Evolutionary conservation across 1,140 invertebrate species (phyloP).

Genomic region (Homalodisca vitripennis): DNA sequence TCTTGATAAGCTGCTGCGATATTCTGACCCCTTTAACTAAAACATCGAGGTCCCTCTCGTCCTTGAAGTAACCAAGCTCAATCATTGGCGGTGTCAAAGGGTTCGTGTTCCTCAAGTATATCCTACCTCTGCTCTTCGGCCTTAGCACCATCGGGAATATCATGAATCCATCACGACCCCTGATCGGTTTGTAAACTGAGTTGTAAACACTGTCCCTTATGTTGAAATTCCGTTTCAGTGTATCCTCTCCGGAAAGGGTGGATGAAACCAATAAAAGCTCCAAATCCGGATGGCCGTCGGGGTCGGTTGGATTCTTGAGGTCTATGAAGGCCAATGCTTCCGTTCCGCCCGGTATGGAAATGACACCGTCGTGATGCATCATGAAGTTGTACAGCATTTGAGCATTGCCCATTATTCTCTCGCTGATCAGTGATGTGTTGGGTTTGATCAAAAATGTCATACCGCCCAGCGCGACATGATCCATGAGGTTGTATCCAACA

Average conservation of each 20-base stretch:
- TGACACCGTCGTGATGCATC: constrained; percentile 53
- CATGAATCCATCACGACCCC: constrained; percentile 46
- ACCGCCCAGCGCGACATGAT: constrained; percentile 62
- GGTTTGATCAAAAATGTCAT: constrained; percentile 15
- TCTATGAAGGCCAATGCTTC: constrained; percentile 77
- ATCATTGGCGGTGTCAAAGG: constrained; percentile 73
- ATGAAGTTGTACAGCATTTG: constrained; percentile 22
- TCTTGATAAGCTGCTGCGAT: constrained; percentile 41
- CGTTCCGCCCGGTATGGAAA: constrained; percentile 76
- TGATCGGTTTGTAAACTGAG: constrained; percentile 47
- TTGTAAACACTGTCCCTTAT: constrained; percentile 46
- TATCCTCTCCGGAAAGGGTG: constrained; percentile 35
- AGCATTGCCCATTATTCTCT: constrained; percentile 29
- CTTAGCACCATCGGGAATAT: constrained; percentile 47
- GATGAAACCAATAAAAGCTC: constrained; percentile 45
- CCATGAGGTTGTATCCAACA: constrained; percentile 77
- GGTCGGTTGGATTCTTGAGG: constrained; percentile 59
- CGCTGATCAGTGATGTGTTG: constrained; percentile 13
- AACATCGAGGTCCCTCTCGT: constrained; percentile 49
- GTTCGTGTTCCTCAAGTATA: constrained; percentile 57
- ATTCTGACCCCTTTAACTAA: constrained; percentile 46
- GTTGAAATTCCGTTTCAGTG: constrained; percentile 45
- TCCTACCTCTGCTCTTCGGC: constrained; percentile 59
- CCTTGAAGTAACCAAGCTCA: constrained; percentile 73
- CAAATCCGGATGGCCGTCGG: constrained; percentile 56